Conservation (phyloP, 2,888 invertebrate genomes). For the Cordilura impudica region DNA sequence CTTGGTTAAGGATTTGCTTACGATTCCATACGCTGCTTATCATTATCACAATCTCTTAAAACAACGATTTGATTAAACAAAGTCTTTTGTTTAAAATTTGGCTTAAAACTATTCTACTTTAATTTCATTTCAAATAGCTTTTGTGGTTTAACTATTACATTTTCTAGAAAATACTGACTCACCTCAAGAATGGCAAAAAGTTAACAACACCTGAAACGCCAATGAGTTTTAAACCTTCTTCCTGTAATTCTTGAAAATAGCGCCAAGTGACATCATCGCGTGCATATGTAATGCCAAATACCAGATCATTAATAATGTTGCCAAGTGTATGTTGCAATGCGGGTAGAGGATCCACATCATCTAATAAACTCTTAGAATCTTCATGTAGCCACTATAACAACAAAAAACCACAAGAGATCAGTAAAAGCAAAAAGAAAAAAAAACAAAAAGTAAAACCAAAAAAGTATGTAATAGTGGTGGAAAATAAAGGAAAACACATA, state of each 20-base stretch:
- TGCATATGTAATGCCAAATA: slow-evolving; percentile 86
- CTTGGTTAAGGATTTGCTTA: no score
- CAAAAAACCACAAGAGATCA: slow-evolving; percentile 28
- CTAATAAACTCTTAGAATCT: slow-evolving; percentile 71
- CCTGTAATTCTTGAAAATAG: slow-evolving; percentile 87
- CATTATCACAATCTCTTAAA: no score
- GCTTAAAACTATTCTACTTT: no score
- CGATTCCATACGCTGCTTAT: no score
- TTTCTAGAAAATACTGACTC: slow-evolving; percentile 35
- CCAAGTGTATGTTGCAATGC: slow-evolving; percentile 83
- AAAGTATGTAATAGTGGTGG: neutral
- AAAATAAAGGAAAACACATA: slow-evolving; percentile 9
- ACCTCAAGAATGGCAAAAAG: slow-evolving; percentile 90
- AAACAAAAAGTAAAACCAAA: slow-evolving; percentile 8
- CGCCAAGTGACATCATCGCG: slow-evolving; percentile 86
- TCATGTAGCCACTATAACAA: slow-evolving; percentile 63
- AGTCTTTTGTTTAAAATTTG: no score
- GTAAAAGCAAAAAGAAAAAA: slow-evolving; percentile 3
- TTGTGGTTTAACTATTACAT: no score
- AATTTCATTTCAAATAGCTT: no score
- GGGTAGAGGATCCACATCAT: slow-evolving; percentile 71
- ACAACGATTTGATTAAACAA: no score
- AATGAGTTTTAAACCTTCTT: slow-evolving; percentile 89
- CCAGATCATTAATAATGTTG: slow-evolving; percentile 86
- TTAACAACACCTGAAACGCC: slow-evolving; percentile 90